Evolutionary conservation across 2,888 invertebrate genomes (phyloP).

Genomic region (Leptinotarsa rubiginosa): DNA sequence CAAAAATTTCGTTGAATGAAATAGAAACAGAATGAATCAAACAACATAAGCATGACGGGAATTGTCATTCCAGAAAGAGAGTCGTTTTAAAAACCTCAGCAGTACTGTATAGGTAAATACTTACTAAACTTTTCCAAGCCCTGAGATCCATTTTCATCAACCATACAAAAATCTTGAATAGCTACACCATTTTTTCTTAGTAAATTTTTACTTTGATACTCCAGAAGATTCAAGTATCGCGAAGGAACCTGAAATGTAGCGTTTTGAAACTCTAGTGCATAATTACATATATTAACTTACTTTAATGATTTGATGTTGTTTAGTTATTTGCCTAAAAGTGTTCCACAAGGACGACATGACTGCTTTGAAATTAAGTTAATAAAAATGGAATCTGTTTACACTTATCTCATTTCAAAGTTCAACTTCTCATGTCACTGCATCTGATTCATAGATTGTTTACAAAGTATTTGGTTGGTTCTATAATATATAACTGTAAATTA

Average conservation of each 20-base stretch:
- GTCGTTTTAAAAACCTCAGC: too few species aligned
- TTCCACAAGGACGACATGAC: slow-evolving; percentile 51
- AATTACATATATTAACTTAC: slow-evolving; percentile 42
- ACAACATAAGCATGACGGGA: too few species aligned
- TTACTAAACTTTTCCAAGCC: slow-evolving; percentile 74
- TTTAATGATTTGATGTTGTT: slow-evolving; percentile 48
- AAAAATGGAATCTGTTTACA: neutral
- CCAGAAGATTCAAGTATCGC: slow-evolving; percentile 90
- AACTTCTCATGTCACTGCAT: slow-evolving; percentile 1
- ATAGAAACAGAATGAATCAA: too few species aligned
- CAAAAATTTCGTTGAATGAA: too few species aligned
- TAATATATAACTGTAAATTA: neutral
- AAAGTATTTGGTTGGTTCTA: neutral
- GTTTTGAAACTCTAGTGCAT: neutral
- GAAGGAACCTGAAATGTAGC: slow-evolving; percentile 48
- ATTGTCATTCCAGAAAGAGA: too few species aligned
- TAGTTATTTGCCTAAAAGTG: slow-evolving; percentile 47
- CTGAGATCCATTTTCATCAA: slow-evolving; percentile 70
- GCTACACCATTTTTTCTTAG: slow-evolving; percentile 87
- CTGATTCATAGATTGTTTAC: slow-evolving; percentile 4
- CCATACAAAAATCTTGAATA: slow-evolving; percentile 87
- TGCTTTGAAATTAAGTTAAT: slow-evolving; percentile 25
- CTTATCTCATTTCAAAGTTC: slow-evolving; percentile 18
- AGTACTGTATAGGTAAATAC: slow-evolving; percentile 52
- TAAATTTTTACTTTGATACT: slow-evolving; percentile 96